Conservation (phyloP, 2,888 invertebrate genomes). For the Drosophila niveifrons region DNA sequence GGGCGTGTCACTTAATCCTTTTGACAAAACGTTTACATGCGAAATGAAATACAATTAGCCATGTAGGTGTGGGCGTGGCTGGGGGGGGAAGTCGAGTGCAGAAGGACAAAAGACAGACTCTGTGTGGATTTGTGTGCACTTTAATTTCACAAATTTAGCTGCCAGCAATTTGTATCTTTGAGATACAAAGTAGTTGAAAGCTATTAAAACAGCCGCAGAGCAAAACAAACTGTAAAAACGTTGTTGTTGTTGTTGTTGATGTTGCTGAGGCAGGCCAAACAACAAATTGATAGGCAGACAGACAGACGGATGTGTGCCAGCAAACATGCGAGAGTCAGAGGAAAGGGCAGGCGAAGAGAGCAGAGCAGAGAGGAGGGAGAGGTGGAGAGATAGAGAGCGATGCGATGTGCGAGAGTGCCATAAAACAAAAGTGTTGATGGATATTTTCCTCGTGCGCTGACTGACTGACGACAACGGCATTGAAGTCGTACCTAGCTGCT, state of each 20-base stretch:
- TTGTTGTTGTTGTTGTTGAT: constrained; percentile 30
- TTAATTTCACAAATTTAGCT: constrained; percentile 70
- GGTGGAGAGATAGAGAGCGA: constrained; percentile 10
- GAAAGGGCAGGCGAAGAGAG: background rate
- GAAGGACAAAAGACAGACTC: constrained; percentile 7
- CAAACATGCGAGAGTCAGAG: constrained; percentile 57
- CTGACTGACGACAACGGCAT: constrained; percentile 70
- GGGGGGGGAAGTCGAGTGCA: background rate
- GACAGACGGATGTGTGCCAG: constrained; percentile 74
- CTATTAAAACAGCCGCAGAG: constrained; percentile 76
- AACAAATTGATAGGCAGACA: constrained; percentile 73
- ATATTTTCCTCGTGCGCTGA: constrained; percentile 79
- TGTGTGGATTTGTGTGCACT: constrained; percentile 57
- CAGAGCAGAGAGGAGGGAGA: background rate
- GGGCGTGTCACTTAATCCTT: constrained; percentile 69
- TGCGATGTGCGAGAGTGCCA: constrained; percentile 45
- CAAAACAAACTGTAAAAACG: constrained; percentile 71
- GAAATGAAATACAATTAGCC: constrained; percentile 70
- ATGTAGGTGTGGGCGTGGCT: constrained; percentile 60
- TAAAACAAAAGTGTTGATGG: constrained; percentile 82
- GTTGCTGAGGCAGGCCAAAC: constrained; percentile 63
- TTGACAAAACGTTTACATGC: constrained; percentile 78
- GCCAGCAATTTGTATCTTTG: constrained; percentile 70
- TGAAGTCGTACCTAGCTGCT: constrained; percentile 58
- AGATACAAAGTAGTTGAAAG: constrained; percentile 76